Evolutionary conservation across 1,140 invertebrate genomes (phyloP).

Genomic region (Portunus trituberculatus): DNA sequence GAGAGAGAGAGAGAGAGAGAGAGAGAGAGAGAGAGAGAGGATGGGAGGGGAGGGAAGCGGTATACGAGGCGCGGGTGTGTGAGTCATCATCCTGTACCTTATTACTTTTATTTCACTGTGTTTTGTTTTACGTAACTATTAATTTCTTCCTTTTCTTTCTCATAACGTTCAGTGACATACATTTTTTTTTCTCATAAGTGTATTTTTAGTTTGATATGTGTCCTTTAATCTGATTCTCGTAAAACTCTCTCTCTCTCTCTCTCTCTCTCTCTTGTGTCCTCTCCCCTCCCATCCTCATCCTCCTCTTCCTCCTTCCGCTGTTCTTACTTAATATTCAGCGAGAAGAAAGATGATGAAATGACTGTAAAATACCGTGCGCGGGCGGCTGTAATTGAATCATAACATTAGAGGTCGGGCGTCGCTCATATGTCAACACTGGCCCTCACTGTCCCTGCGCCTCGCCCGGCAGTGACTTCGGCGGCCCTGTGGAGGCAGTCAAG

Average conservation of each 20-base stretch:
- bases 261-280: not conserved
- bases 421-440: constrained; percentile 68
- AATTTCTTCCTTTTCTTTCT: too few species aligned
- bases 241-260: not conserved
- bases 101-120: not conserved
- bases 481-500: not conserved
- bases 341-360: constrained; percentile 75
- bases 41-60: not conserved
- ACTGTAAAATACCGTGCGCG: constrained; percentile 62
- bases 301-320: not conserved
- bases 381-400: constrained; percentile 72
- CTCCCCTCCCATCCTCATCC: not conserved
- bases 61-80: not conserved
- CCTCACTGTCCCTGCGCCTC: not conserved
- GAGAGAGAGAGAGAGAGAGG: not conserved
- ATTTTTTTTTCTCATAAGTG: too few species aligned
- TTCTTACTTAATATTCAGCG: constrained; percentile 70
- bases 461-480: constrained; percentile 45
- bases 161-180: too few species aligned
- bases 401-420: constrained; percentile 66
- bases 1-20: not conserved
- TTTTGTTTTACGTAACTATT: too few species aligned
- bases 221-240: too few species aligned
- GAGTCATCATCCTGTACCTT: not conserved
- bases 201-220: too few species aligned